A percentile compares a stretch with the other conserved stretches of the same genome.
Evolutionary conservation across 2,888 invertebrate genomes (phyloP).

Genomic region (Apotomis betuletana): DNA sequence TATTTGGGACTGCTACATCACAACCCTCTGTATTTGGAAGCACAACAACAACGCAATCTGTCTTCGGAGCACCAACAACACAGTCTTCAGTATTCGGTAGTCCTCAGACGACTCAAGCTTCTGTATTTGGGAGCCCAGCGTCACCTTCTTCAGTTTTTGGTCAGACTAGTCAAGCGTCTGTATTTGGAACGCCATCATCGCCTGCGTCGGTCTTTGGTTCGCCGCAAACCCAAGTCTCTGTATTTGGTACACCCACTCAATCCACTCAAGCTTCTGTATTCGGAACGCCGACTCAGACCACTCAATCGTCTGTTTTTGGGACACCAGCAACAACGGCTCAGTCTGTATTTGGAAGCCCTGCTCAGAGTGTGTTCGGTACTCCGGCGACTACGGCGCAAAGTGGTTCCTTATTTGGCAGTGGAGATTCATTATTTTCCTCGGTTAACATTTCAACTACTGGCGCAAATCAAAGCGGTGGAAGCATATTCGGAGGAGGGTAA

Average conservation of each 20-base stretch:
- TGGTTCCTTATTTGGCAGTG: constrained; percentile 66
- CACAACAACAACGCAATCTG: constrained; percentile 50
- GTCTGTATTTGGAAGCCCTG: constrained; percentile 53
- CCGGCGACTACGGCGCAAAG: constrained; percentile 60
- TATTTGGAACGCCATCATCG: constrained; percentile 47
- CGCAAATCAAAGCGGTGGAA: constrained; percentile 62
- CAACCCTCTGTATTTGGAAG: constrained; percentile 59
- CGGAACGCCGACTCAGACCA: constrained; percentile 47
- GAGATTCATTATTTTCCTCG: constrained; percentile 69
- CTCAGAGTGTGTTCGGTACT: constrained; percentile 47
- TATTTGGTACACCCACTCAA: constrained; percentile 48
- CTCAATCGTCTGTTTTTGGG: constrained; percentile 56
- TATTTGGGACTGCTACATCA: constrained; percentile 50
- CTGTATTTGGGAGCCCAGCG: constrained; percentile 51
- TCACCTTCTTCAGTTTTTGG: constrained; percentile 49
- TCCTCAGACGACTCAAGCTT: constrained; percentile 48
- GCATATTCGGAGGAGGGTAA: constrained; percentile 73
- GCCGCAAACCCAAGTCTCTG: constrained; percentile 47
- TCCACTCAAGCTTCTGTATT: constrained; percentile 51
- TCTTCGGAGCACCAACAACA: constrained; percentile 56
- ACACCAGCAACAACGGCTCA: constrained; percentile 49
- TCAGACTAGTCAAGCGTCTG: constrained; percentile 47
- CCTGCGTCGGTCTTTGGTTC: constrained; percentile 51
- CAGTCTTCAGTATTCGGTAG: constrained; percentile 49
- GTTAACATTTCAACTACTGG: constrained; percentile 76